Conservation (phyloP, 2,113 vertebrate genomes). For the Cricetomys ansorgei region DNA sequence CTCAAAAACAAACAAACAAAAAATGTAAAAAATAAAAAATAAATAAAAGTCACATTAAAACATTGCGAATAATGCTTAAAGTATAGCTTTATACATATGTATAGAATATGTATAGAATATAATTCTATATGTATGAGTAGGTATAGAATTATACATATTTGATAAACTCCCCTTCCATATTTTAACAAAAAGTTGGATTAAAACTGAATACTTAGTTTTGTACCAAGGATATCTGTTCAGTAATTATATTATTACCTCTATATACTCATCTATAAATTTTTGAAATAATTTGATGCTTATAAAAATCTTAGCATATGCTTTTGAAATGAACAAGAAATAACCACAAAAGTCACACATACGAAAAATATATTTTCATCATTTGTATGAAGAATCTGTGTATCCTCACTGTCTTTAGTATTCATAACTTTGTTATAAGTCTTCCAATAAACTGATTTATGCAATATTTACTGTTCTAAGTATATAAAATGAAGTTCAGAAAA, state of each 20-base stretch:
- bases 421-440: conserved; percentile 7
- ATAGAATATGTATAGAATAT: no score
- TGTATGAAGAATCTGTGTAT: not conserved
- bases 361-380: not conserved
- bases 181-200: not conserved
- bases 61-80: not conserved
- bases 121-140: no score
- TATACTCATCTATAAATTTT: not conserved
- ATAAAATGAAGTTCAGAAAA: conserved; percentile 23
- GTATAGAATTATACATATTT: not conserved
- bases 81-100: not conserved
- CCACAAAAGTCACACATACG: not conserved
- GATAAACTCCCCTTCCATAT: not conserved
- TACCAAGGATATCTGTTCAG: not conserved
- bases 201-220: not conserved
- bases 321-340: not conserved
- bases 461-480: not conserved
- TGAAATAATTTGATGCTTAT: not conserved
- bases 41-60: not conserved
- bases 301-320: not conserved
- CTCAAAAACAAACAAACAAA: no score
- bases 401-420: not conserved
- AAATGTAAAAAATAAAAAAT: no score
- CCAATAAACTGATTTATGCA: not conserved
- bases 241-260: not conserved